Percentiles rank a stretch among this genome's conserved stretches.
These are phyloP conservation scores for Dasysyrphus albostriatus DNA, from an alignment of 2,888 invertebrate genomes.

Conservation along the genomic window DNA sequence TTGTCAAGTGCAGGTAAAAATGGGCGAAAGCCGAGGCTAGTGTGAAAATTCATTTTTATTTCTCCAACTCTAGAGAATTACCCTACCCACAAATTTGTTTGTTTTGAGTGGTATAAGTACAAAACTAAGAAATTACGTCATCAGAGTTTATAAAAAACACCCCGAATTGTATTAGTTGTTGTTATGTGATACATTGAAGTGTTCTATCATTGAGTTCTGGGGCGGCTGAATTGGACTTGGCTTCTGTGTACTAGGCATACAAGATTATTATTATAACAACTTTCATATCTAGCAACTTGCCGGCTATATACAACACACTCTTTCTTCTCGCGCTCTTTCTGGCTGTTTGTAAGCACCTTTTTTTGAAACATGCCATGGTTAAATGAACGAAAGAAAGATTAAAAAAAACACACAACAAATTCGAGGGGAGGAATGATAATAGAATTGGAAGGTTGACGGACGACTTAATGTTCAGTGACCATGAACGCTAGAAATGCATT, in stretches of 20 bases:
- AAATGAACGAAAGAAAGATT: slow-evolving; percentile 66
- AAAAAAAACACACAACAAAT: slow-evolving; percentile 32
- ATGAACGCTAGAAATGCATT: slow-evolving; percentile 61
- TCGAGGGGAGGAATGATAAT: slow-evolving; percentile 32
- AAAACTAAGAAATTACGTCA: slow-evolving; percentile 65
- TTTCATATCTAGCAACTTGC: slow-evolving; percentile 27
- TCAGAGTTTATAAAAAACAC: slow-evolving; percentile 54
- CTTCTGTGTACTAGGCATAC: slow-evolving; percentile 7
- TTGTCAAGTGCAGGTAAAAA: slow-evolving; percentile 38
- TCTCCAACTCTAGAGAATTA: neutral
- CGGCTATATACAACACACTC: slow-evolving; percentile 1
- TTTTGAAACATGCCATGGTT: slow-evolving; percentile 57
- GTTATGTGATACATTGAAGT: slow-evolving; percentile 13
- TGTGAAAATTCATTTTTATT: slow-evolving; percentile 28
- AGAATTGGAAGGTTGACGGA: slow-evolving; percentile 49
- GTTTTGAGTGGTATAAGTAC: slow-evolving; percentile 36
- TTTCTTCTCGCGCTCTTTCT: slow-evolving; percentile 37
- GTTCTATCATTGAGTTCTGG: neutral
- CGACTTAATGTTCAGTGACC: slow-evolving; percentile 57
- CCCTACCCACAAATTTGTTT: neutral
- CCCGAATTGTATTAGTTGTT: slow-evolving; percentile 42
- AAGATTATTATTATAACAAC: slow-evolving; percentile 22
- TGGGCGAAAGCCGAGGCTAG: slow-evolving; percentile 4
- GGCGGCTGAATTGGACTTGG: slow-evolving; percentile 21
- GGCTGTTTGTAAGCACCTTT: slow-evolving; percentile 60